Conservation (phyloP, 2,888 invertebrate genomes). For the Dryocosmus kuriphilus region DNA sequence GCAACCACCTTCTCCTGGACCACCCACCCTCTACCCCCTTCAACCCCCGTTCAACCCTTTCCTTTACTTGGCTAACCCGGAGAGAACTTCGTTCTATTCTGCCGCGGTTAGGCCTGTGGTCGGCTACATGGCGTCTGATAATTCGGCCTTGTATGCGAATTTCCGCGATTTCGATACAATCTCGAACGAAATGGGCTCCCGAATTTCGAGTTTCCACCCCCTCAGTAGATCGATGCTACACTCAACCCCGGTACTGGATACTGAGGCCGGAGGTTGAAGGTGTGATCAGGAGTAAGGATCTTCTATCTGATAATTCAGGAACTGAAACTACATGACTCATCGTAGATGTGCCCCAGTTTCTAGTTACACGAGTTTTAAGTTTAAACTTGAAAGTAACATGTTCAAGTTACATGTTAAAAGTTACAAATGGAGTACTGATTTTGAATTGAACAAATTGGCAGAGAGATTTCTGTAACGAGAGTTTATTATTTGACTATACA, state of each 20-base stretch:
- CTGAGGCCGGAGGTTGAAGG: conserved; percentile 31
- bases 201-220: conserved; percentile 67
- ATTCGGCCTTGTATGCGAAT: conserved; percentile 69
- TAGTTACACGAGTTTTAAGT: not conserved
- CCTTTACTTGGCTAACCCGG: conserved; percentile 22
- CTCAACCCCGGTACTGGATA: conserved; percentile 39
- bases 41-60: conserved; percentile 16
- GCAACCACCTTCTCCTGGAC: conserved; percentile 45
- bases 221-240: not conserved
- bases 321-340: conserved; percentile 10
- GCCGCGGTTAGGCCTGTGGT: conserved; percentile 71
- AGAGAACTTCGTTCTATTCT: conserved; percentile 58
- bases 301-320: conserved; percentile 11
- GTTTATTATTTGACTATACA: too few relatives aligned
- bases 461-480: not conserved
- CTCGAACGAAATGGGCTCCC: conserved; percentile 45
- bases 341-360: not conserved
- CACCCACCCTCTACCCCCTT: conserved; percentile 16
- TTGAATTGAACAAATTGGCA: not conserved
- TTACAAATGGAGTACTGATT: too few relatives aligned
- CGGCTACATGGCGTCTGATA: conserved; percentile 74
- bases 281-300: conserved; percentile 27
- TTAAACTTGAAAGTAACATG: not conserved
- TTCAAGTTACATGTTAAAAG: too few relatives aligned
- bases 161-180: conserved; percentile 56